A percentile compares a stretch with the other conserved stretches of the same genome.
Evolutionary conservation across 2,888 invertebrate genomes (phyloP).

Genomic region (Nemotelus nigrinus): DNA sequence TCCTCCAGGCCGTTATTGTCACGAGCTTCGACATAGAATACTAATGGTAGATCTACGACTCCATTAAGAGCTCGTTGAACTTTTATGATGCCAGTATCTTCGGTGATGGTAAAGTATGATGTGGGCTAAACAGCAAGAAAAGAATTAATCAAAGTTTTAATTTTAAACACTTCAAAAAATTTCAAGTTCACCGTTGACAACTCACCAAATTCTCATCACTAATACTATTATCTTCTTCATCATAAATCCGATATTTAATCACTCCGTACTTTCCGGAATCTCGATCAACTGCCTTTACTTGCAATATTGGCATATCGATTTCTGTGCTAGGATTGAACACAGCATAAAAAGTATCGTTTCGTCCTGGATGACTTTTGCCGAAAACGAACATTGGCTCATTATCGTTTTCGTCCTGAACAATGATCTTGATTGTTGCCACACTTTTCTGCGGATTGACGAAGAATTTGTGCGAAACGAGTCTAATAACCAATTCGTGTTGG

Average conservation of each 20-base stretch:
- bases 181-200: not conserved
- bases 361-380: slow-evolving; percentile 67
- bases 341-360: slow-evolving; percentile 80
- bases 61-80: slow-evolving; percentile 79
- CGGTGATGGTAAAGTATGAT: slow-evolving; percentile 76
- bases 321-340: slow-evolving; percentile 79
- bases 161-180: not conserved
- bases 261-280: slow-evolving; percentile 87
- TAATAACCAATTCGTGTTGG: slow-evolving; percentile 79
- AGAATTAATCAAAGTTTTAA: not conserved
- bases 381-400: slow-evolving; percentile 85
- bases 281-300: slow-evolving; percentile 86
- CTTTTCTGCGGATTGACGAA: slow-evolving; percentile 81
- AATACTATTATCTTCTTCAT: slow-evolving; percentile 61
- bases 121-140: slow-evolving; percentile 56
- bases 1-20: slow-evolving; percentile 66
- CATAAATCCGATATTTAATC: slow-evolving; percentile 72
- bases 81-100: slow-evolving; percentile 78
- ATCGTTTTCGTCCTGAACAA: slow-evolving; percentile 88
- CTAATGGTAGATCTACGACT: slow-evolving; percentile 76
- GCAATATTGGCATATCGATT: slow-evolving; percentile 79
- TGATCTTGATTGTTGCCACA: slow-evolving; percentile 79
- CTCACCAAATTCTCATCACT: slow-evolving; percentile 59
- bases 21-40: slow-evolving; percentile 75
- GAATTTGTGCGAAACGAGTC: slow-evolving; percentile 82